Percentiles rank a stretch among this genome's conserved stretches.
Evolutionary conservation across 2,888 invertebrate species (phyloP).

Genomic region (Polyommatus icarus): DNA sequence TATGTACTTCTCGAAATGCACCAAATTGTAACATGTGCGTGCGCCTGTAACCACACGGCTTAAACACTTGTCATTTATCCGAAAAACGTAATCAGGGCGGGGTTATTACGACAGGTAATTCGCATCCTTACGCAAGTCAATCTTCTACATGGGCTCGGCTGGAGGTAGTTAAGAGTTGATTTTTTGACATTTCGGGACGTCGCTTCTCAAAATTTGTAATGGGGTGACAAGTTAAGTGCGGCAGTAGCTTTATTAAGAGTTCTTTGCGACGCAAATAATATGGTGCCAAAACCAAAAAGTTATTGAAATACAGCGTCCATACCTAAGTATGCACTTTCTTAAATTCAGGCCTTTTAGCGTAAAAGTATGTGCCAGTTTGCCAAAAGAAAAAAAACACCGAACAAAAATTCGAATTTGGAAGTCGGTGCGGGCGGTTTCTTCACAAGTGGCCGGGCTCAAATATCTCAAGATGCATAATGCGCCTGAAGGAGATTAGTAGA

Average conservation of each 20-base stretch:
- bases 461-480: conserved; percentile 11
- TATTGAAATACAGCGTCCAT: conserved; percentile 11
- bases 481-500: conserved; percentile 36
- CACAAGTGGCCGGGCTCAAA: conserved; percentile 24
- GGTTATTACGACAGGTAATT: conserved; percentile 23
- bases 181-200: conserved; percentile 16
- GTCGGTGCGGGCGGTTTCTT: neutral
- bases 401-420: neutral
- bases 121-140: conserved; percentile 13
- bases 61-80: conserved; percentile 24
- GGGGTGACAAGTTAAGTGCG: conserved; percentile 1
- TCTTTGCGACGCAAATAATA: neutral
- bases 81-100: conserved; percentile 1
- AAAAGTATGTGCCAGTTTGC: neutral
- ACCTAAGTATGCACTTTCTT: neutral
- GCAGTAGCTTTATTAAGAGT: conserved; percentile 15
- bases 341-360: neutral
- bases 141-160: neutral
- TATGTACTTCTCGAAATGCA: neutral
- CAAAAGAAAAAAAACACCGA: neutral
- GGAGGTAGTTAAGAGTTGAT: conserved; percentile 19
- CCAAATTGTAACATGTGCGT: neutral
- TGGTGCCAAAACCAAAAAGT: neutral
- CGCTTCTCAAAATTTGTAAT: conserved; percentile 12
- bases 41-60: neutral